Evolutionary conservation across 2,113 vertebrate genomes (phyloP).

Genomic region (Choloepus hoffmanni): DNA sequence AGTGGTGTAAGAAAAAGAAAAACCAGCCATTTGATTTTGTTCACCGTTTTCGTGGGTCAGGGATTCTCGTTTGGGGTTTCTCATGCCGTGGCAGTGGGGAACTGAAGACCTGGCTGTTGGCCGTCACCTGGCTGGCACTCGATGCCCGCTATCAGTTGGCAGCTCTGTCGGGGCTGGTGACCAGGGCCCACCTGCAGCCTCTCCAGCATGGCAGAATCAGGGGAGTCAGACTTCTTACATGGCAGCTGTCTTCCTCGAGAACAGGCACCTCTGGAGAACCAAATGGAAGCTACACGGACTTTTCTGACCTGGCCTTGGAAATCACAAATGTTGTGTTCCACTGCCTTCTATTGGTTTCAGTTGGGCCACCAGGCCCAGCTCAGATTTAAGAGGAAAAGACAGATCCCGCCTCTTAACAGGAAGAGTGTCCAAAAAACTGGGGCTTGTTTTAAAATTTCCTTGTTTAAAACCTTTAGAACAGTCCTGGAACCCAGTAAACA

Average conservation of each 20-base stretch:
- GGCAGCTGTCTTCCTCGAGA: not conserved
- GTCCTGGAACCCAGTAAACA: not conserved
- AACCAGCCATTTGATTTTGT: not conserved
- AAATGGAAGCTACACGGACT: not conserved
- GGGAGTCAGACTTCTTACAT: not conserved
- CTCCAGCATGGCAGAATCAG: not conserved
- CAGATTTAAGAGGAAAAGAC: not conserved
- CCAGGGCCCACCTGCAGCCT: not conserved
- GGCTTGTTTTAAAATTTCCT: not conserved
- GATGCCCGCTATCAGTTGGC: not conserved
- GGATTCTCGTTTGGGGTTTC: not conserved
- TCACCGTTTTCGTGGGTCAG: not conserved
- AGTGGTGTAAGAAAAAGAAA: not conserved
- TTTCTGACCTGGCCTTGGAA: not conserved
- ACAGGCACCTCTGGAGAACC: not conserved
- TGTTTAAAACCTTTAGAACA: not conserved
- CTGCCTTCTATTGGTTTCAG: not conserved
- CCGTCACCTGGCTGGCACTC: not conserved
- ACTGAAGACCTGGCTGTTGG: no score
- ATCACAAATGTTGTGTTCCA: not conserved
- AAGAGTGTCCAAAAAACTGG: not conserved
- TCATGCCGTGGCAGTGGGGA: not conserved
- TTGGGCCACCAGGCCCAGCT: not conserved
- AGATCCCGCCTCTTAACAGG: not conserved
- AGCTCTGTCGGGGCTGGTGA: not conserved